Base-by-base conservation (phyloP, 2,113 vertebrate species). In the Solenodon paradoxus region DNA sequence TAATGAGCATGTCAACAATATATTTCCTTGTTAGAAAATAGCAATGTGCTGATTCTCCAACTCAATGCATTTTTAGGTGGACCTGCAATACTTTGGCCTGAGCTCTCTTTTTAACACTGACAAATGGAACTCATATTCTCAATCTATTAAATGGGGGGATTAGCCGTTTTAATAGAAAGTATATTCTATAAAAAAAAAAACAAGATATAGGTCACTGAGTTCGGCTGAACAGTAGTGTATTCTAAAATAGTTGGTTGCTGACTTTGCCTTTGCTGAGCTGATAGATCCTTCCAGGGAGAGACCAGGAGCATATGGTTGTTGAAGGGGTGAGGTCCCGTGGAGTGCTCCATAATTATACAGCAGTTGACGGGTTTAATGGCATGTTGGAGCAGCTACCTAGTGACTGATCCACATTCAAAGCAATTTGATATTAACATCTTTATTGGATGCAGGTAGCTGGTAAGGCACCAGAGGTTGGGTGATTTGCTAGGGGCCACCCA, bases 21-120 rank as follows among this genome's bases (percentile, higher is more conserved):
- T 82, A 77, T 88, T 96, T 81, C 79, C 91, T 68, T 82, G 86
- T 96, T 84, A 92, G 89, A 80, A 88, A 89, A 93, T 79, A 94
- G 64, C 79, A 86, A 11, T 47, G 38, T 49, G 40, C 38, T 51
- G 87, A 63, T 83, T 92, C 82, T 61, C 51, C 40, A 61, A 94
- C 78, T 75, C 95, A 55, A 78, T 95, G 71, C 20, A 32, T 91
- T 97, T 61, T 80, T 63, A 92, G 61, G 61, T 59, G 8, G 59
- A 26, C 66, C 6, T 51, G 45, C 26, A 24, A 84, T 96, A 88
- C 77, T 94, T 91, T 53, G 78, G 26, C 6, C 94, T 90, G 59
- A 90, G n/a, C 49, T 84, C 47, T 93, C 55, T 69, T 49, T 89
- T 75, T 32, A 9, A 49, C 15, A 45, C 57, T 78, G 84, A 88